These are phyloP conservation scores for Gallinago stenura DNA, from an alignment of 2,797 vertebrate species.

Conservation along the genomic window DNA sequence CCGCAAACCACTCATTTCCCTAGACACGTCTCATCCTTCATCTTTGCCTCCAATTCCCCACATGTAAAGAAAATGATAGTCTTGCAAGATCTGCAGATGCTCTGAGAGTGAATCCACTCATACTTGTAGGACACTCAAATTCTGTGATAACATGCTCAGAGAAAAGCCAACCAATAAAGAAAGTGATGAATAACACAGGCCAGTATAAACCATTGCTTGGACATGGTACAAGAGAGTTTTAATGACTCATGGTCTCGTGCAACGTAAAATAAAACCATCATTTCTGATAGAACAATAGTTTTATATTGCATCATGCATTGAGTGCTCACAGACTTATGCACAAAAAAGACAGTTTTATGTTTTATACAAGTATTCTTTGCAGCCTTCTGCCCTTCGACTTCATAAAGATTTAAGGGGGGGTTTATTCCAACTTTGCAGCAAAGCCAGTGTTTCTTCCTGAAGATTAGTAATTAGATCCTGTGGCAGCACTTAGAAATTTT, in stretches of 20 bases:
- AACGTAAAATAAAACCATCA: neutral
- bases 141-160: neutral
- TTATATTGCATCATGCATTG: neutral
- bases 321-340: neutral
- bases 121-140: neutral
- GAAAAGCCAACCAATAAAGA: neutral
- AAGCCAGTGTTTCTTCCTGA: constrained; percentile 32
- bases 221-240: neutral
- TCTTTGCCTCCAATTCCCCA: neutral
- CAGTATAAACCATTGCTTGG: neutral
- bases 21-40: neutral
- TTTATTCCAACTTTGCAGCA: neutral
- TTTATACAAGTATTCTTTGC: neutral
- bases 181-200: neutral
- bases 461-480: constrained; percentile 57
- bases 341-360: neutral
- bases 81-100: neutral
- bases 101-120: neutral
- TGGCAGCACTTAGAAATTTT: constrained; percentile 32
- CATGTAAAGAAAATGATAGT: accelerated
- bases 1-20: neutral
- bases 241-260: constrained; percentile 19
- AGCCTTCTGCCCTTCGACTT: neutral
- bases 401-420: neutral
- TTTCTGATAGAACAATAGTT: constrained; percentile 17